Evolutionary conservation across 2,888 invertebrate genomes (phyloP), one percentile per base, ranked within the genome.

Genomic region (Troides aeacus): DNA sequence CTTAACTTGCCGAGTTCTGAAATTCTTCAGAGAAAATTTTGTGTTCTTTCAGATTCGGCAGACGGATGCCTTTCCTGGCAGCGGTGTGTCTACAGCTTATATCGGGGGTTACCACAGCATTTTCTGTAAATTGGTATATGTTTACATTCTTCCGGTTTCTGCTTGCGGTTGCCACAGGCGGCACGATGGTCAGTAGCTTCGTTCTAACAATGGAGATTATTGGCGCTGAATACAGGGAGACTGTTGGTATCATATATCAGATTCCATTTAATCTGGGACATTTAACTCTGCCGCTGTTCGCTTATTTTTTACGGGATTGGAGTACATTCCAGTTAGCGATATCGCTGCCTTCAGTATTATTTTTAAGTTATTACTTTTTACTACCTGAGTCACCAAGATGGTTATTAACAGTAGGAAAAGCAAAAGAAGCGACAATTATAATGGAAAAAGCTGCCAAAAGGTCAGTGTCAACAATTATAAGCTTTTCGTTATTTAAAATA

Each of bases 331-430:
- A 96, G 81, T 86, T 96, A 64, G 94, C 94, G 0, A 93, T 96
- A 73, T 95, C 95, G 0, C 79, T 95, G 62, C 95, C 94, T 0
- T 94, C 94, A 0, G 79, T 94, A 12, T 75, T 96, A 53, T 93
- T 96, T 74, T 88, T 96, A 66, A 93, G 94, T 64, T 96, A 96
- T 77, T 95, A 95, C 79, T 96, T 95, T 93, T 82, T 96, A 42
- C 86, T 97, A 24, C 96, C 96, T 4, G 97, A 97, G 87, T 97
- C 97, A 0, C 97, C 97, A 1, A 94, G 97, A 76, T 97, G 97
- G 97, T 92, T 97, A 4, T 84, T 96, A 50, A 95, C 96, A 7
- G 93, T 94, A n/a, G 96, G 96, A 0, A 93, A 93, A 72, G 85
- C 94, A 53, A 94, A 95, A 15, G 92, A 94, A 68, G 95, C 97